A percentile compares a stretch with the other conserved stretches of the same genome.
Conservation (phyloP, 30 jellyfish, hydroid and myxozoan species). For the Chrysaora quinquecirrha region DNA sequence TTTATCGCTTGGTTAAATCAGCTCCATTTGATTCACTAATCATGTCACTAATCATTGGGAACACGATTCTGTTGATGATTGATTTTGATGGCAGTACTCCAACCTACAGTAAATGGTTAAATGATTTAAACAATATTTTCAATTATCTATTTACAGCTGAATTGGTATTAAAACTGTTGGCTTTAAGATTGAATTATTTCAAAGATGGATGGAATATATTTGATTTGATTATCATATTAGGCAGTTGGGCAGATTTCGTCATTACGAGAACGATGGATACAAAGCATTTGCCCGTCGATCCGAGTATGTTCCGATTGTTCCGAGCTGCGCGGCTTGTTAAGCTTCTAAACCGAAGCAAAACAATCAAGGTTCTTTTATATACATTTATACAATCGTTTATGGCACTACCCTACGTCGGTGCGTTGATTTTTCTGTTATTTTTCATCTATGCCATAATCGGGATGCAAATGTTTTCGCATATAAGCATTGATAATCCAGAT, state of each 20-base stretch:
- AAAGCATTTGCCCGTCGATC: conserved; percentile 46
- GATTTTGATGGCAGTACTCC: conserved; percentile 73
- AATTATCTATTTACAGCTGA: conserved; percentile 75
- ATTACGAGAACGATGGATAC: conserved; percentile 53
- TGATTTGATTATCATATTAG: conserved; percentile 77
- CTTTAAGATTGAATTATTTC: conserved; percentile 76
- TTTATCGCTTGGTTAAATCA: conserved; percentile 80
- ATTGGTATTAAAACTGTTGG: conserved; percentile 64
- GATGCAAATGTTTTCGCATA: conserved; percentile 71
- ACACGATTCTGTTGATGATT: conserved; percentile 63
- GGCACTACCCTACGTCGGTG: conserved; percentile 91
- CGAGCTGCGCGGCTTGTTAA: conserved; percentile 88
- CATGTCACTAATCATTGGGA: conserved; percentile 68
- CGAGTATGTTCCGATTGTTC: conserved; percentile 73
- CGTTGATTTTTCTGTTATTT: conserved; percentile 75
- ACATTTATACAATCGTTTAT: conserved; percentile 84
- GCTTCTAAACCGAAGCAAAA: conserved; percentile 74
- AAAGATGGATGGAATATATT: conserved; percentile 86
- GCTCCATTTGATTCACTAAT: conserved; percentile 69
- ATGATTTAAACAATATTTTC: conserved; percentile 52
- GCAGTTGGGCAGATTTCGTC: conserved; percentile 82
- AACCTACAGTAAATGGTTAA: conserved; percentile 62
- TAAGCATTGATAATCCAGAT: conserved; percentile 27
- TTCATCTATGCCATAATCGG: conserved; percentile 82
- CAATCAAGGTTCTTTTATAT: conserved; percentile 66